Conservation (phyloP, 2,113 vertebrate species). For the Pungitius pungitius region DNA sequence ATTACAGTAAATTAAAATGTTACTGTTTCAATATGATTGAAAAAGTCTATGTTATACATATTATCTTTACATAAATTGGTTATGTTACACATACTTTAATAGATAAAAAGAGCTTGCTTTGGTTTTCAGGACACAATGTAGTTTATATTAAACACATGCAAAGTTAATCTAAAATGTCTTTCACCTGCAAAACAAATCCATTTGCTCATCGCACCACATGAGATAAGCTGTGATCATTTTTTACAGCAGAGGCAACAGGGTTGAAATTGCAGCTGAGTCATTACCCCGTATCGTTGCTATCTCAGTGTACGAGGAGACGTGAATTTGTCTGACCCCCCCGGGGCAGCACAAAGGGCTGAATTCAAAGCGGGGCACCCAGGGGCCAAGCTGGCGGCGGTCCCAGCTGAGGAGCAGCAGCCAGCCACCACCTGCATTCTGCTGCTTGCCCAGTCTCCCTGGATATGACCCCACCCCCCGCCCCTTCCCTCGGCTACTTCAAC, state of each 20-base stretch:
- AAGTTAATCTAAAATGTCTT: neutral
- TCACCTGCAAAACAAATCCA: neutral
- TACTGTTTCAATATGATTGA: neutral
- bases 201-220: slow-evolving; percentile 1
- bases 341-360: slow-evolving; percentile 76
- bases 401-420: slow-evolving; percentile 76
- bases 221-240: slow-evolving; percentile 40
- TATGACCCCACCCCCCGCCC: slow-evolving; percentile 30
- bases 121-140: neutral
- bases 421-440: slow-evolving; percentile 78
- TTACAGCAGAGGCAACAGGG: slow-evolving; percentile 48
- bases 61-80: neutral
- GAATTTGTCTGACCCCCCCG: slow-evolving; percentile 73
- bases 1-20: slow-evolving; percentile 7
- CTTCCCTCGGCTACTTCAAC: slow-evolving; percentile 10
- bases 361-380: slow-evolving; percentile 74
- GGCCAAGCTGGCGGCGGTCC: slow-evolving; percentile 75
- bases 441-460: slow-evolving; percentile 61
- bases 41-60: neutral
- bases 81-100: neutral
- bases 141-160: neutral
- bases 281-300: slow-evolving; percentile 71
- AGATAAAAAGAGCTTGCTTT: neutral
- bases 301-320: slow-evolving; percentile 71
- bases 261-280: slow-evolving; percentile 75